Conservation (phyloP, 2,888 invertebrate species). For the Congeria kusceri region DNA sequence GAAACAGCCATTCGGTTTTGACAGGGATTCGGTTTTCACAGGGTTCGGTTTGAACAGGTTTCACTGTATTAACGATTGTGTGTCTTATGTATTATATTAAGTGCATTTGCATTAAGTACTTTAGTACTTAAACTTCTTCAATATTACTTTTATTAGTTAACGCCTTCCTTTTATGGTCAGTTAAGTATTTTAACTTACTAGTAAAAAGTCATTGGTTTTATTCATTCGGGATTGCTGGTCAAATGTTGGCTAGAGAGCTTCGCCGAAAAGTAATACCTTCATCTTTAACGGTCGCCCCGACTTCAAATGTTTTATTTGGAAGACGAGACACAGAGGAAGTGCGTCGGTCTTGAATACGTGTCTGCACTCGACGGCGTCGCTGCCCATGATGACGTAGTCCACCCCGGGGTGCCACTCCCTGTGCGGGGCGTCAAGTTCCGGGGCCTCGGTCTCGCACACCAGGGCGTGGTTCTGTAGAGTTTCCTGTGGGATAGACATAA, state of each 20-base stretch:
- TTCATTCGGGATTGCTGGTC: too few relatives aligned
- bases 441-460: constrained; percentile 6
- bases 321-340: constrained; percentile 18
- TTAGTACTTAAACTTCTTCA: too few relatives aligned
- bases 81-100: too few relatives aligned
- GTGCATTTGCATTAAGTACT: background rate
- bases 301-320: constrained; percentile 45
- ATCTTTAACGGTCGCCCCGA: constrained; percentile 26
- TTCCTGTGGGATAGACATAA: constrained; percentile 6
- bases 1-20: too few relatives aligned
- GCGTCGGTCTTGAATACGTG: constrained; percentile 27
- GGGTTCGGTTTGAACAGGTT: too few relatives aligned
- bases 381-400: constrained; percentile 68
- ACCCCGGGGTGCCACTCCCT: constrained; percentile 69
- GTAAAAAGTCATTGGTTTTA: too few relatives aligned
- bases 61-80: too few relatives aligned
- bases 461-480: constrained; percentile 4
- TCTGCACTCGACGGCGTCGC: constrained; percentile 61
- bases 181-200: too few relatives aligned
- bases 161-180: too few relatives aligned
- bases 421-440: constrained; percentile 51
- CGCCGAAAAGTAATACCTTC: constrained; percentile 31
- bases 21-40: too few relatives aligned
- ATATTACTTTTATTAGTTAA: too few relatives aligned
- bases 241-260: background rate